Conservation (phyloP, 2,888 invertebrate genomes). For the Tiphia femorata region DNA sequence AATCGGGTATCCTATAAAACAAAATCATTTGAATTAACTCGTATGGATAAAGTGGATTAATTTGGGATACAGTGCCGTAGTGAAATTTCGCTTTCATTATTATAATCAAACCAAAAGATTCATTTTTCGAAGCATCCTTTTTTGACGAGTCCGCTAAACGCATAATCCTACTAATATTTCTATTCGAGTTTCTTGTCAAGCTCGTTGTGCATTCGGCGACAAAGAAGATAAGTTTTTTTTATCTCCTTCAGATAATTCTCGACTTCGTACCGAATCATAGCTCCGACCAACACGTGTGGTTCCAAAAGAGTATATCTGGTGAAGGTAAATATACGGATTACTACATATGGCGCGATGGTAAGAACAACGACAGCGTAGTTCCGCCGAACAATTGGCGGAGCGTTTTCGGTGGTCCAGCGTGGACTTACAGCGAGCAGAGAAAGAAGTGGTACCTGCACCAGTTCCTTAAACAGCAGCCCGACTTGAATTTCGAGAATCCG, state of each 20-base stretch:
- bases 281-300: conserved; percentile 73
- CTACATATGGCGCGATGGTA: conserved; percentile 70
- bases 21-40: no score
- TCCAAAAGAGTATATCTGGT: conserved; percentile 62
- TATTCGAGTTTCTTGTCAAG: no score
- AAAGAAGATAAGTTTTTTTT: no score
- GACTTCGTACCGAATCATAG: conserved; percentile 77
- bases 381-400: conserved; percentile 71
- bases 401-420: conserved; percentile 71
- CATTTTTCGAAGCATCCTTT: no score
- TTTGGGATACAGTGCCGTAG: no score
- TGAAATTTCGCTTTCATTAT: no score
- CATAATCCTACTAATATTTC: no score
- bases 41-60: no score
- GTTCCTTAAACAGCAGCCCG: conserved; percentile 71
- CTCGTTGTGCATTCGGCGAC: no score
- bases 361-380: conserved; percentile 28
- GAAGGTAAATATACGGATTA: conserved; percentile 68
- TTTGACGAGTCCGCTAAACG: no score
- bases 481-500: conserved; percentile 71
- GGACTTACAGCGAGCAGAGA: conserved; percentile 68
- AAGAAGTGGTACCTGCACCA: conserved; percentile 72
- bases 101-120: no score
- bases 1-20: no score
- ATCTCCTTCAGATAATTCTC: conserved; percentile 74